phyloP scores from a whole-genome alignment of 2,888 invertebrate species.

The Drosophila koepferae region DNA sequence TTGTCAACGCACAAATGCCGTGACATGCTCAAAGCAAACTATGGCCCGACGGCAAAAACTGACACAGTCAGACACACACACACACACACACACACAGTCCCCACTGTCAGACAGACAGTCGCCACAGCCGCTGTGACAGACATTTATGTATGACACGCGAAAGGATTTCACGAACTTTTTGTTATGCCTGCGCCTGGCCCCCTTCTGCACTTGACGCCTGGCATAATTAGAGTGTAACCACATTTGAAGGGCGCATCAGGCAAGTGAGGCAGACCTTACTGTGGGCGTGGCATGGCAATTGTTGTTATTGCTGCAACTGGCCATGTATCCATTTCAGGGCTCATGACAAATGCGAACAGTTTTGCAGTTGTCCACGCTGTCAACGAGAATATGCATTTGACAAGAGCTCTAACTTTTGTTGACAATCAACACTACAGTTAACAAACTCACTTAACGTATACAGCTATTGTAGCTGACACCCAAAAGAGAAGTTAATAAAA shows the following conservation, averaged over 20 bases:
- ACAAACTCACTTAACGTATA: not conserved
- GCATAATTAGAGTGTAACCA: constrained; percentile 70
- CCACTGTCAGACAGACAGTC: constrained; percentile 1
- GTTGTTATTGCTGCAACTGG: constrained; percentile 31
- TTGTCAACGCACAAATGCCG: constrained; percentile 27
- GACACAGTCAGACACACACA: constrained; percentile 25
- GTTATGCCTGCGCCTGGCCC: constrained; percentile 27
- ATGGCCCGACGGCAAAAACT: constrained; percentile 34
- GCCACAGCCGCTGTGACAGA: not conserved
- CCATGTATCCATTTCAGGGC: constrained; percentile 29
- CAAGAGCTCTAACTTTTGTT: constrained; percentile 9
- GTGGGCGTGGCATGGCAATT: constrained; percentile 32
- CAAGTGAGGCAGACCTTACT: constrained; percentile 2
- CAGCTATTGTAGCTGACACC: not conserved
- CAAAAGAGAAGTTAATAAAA: not conserved
- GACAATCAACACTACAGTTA: not conserved
- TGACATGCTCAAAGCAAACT: constrained; percentile 20
- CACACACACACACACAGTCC: not conserved
- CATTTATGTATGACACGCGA: constrained; percentile 41
- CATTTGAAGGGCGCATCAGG: constrained; percentile 37
- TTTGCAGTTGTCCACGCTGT: constrained; percentile 1
- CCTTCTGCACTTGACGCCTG: constrained; percentile 68
- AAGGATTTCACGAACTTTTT: constrained; percentile 53
- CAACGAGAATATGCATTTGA: constrained; percentile 8
- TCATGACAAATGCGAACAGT: constrained; percentile 36